Evolutionary conservation across 2,797 vertebrate genomes (phyloP).

Genomic region (Pangasius krempfi): DNA sequence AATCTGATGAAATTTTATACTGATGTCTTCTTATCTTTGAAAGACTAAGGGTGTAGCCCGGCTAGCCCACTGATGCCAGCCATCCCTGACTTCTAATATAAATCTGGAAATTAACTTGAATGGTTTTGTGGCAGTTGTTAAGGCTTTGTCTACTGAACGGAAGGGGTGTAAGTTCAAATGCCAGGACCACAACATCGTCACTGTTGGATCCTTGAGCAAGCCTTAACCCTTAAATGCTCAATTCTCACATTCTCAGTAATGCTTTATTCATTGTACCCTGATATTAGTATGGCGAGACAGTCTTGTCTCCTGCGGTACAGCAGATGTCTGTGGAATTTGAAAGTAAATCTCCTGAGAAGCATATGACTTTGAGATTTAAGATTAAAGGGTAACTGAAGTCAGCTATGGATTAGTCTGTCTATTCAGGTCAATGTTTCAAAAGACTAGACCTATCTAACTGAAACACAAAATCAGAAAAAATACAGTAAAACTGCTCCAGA

Average conservation of each 20-base stretch:
- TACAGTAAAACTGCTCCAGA: neutral
- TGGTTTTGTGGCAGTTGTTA: neutral
- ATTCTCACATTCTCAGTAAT: neutral
- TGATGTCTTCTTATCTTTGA: no score
- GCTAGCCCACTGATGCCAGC: neutral
- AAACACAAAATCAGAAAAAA: neutral
- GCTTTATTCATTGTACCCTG: neutral
- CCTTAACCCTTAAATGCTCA: neutral
- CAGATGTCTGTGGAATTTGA: conserved; percentile 9
- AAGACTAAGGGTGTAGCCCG: neutral
- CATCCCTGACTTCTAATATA: neutral
- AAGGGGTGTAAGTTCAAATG: neutral
- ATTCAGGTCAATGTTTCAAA: conserved; percentile 9
- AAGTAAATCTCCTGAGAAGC: conserved; percentile 10
- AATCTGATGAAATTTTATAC: neutral
- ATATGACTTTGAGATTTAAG: conserved; percentile 21
- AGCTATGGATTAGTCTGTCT: conserved; percentile 1
- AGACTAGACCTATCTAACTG: neutral
- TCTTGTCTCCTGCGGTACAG: neutral
- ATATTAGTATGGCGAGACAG: neutral
- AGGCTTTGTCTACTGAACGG: neutral
- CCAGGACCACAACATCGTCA: neutral
- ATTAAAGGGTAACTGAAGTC: conserved; percentile 20
- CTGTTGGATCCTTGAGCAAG: neutral
- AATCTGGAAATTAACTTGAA: neutral